A percentile compares a stretch with the other conserved stretches of the same genome.
These are phyloP conservation scores for Endomychus coccineus DNA, from an alignment of 2,888 invertebrate species.

Conservation along the genomic window DNA sequence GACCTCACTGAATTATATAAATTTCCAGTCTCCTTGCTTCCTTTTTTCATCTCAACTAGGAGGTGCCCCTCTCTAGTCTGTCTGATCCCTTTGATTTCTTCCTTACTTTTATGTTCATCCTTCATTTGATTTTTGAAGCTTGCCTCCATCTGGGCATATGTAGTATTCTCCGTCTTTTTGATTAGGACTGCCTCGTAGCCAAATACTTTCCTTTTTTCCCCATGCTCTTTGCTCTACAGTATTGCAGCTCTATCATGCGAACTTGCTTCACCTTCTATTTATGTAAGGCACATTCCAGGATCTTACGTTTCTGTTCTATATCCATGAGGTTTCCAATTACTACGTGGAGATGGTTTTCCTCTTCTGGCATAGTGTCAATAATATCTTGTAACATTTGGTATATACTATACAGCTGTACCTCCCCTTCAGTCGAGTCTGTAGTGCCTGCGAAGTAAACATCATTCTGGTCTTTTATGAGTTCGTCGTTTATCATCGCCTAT, in stretches of 20 bases:
- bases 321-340: too few species aligned
- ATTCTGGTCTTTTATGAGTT: too few species aligned
- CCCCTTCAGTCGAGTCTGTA: too few species aligned
- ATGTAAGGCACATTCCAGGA: conserved; percentile 6
- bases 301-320: conserved; percentile 1
- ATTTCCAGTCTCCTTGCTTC: conserved; percentile 1
- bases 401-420: too few species aligned
- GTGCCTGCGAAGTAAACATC: too few species aligned
- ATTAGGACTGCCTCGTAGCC: conserved; percentile 3
- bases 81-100: conserved; percentile 1
- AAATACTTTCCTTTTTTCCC: too few species aligned
- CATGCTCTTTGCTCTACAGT: too few species aligned
- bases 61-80: conserved; percentile 6
- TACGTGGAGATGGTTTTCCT: too few species aligned
- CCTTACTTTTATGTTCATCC: neutral
- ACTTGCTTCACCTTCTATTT: conserved; percentile 1
- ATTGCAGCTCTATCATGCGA: conserved; percentile 6
- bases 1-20: too few species aligned
- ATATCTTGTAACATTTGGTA: too few species aligned
- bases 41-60: conserved; percentile 1
- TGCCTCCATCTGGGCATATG: conserved; percentile 5
- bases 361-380: too few species aligned
- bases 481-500: too few species aligned
- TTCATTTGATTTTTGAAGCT: neutral
- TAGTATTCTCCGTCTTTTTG: neutral